phyloP scores from a whole-genome alignment of 2,797 vertebrate genomes.

The Tachyglossus aculeatus region DNA sequence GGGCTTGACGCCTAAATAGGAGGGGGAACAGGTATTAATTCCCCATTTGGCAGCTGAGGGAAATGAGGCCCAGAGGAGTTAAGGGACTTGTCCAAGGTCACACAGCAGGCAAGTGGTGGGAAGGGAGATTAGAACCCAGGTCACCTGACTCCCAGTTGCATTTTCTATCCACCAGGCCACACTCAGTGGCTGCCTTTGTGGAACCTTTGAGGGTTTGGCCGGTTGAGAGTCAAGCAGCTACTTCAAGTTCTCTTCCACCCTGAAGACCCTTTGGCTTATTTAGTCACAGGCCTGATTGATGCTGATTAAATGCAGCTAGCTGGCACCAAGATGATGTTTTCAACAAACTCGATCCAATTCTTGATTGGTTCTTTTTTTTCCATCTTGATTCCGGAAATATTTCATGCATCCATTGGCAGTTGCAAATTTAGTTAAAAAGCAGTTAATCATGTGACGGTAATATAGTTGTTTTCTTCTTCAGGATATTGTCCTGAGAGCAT shows the following conservation, averaged over 20 bases:
- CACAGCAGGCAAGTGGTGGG: no score
- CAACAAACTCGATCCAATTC: neutral
- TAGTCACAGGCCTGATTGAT: neutral
- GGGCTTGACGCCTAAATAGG: no score
- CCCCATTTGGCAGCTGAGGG: no score
- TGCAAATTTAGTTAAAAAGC: conserved; percentile 11
- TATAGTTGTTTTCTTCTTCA: conserved; percentile 38
- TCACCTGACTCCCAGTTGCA: no score
- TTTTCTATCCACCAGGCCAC: no score
- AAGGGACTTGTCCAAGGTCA: no score
- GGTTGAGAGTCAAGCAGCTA: accelerated
- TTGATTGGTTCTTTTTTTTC: conserved; percentile 7
- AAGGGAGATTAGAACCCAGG: no score
- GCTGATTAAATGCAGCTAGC: neutral
- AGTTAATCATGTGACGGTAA: conserved; percentile 39
- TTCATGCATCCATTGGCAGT: conserved; percentile 17
- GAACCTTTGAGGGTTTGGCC: neutral
- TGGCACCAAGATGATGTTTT: neutral
- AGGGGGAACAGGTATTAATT: no score
- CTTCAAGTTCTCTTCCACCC: neutral
- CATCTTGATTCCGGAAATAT: neutral
- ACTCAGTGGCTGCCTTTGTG: no score
- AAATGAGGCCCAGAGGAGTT: no score
- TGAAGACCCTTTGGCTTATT: neutral
- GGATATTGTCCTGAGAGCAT: no score